Conservation (phyloP, 2,113 vertebrate genomes). For the Cryptotis parvus region DNA sequence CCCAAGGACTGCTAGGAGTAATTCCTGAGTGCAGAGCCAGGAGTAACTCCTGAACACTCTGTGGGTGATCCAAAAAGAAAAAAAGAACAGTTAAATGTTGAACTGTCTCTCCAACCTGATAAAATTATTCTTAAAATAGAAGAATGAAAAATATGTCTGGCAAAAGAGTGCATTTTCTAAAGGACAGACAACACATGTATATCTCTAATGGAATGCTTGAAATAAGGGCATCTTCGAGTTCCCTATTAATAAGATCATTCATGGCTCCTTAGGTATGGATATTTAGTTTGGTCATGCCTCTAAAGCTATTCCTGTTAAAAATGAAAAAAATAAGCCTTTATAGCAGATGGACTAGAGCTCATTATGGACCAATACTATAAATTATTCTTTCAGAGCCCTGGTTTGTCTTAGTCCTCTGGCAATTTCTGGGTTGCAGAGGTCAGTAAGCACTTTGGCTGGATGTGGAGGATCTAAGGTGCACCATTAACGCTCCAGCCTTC, state of each 20-base stretch:
- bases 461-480: background rate
- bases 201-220: background rate
- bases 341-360: slow-evolving; percentile 69
- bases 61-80: too few relatives aligned
- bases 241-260: slow-evolving; percentile 33
- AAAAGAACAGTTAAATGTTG: too few relatives aligned
- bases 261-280: background rate
- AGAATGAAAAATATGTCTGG: background rate
- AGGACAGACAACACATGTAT: background rate
- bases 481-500: background rate
- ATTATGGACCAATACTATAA: background rate
- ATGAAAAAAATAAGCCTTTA: background rate
- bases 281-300: slow-evolving; percentile 3
- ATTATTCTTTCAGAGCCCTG: background rate
- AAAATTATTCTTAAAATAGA: background rate
- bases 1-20: too few relatives aligned
- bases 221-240: background rate
- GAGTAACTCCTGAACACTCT: too few relatives aligned
- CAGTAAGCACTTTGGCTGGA: background rate
- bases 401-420: background rate
- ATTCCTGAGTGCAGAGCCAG: too few relatives aligned
- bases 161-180: background rate
- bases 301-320: slow-evolving; percentile 26
- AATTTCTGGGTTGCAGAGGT: background rate
- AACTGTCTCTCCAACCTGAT: too few relatives aligned